phyloP scores from a whole-genome alignment of 2,888 invertebrate species.

The Oscheius sp. region DNA sequence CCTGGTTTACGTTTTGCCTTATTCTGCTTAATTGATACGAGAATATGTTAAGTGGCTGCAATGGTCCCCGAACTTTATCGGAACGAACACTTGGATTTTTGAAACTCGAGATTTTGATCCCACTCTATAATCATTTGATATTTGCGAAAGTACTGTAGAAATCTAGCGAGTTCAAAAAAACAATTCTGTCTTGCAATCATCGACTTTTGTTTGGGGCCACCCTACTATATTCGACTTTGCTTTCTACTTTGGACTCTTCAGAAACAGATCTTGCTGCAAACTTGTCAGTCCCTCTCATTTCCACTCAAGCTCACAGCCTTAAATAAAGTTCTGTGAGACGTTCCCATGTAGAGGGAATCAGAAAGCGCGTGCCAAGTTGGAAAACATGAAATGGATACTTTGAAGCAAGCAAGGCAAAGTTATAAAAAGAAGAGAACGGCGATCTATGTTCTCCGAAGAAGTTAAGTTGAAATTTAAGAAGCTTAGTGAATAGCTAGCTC shows the following conservation, averaged over 20 bases:
- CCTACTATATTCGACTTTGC: too few species aligned
- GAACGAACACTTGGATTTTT: too few species aligned
- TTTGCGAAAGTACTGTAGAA: background rate
- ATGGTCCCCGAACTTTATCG: too few species aligned
- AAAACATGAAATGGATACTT: constrained; percentile 17
- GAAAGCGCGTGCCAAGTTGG: constrained; percentile 23
- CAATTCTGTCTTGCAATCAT: background rate
- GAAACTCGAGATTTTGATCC: too few species aligned
- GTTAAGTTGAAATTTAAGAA: too few species aligned
- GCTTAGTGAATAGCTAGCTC: too few species aligned
- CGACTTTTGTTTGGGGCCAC: background rate
- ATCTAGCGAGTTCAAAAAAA: too few species aligned
- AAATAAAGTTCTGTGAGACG: constrained; percentile 1
- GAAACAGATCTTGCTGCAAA: background rate
- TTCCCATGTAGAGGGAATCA: constrained; percentile 28
- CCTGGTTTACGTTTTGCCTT: background rate
- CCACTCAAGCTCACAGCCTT: background rate
- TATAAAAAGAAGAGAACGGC: too few species aligned
- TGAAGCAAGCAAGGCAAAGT: too few species aligned
- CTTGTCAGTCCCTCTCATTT: background rate
- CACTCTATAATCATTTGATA: background rate
- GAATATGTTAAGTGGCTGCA: too few species aligned
- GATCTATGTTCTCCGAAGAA: too few species aligned
- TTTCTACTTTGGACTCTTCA: background rate
- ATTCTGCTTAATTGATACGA: background rate